These are phyloP conservation scores for Mormyrus proboscirostris DNA, from an alignment of 2,797 vertebrate genomes.

Conservation along the genomic window DNA sequence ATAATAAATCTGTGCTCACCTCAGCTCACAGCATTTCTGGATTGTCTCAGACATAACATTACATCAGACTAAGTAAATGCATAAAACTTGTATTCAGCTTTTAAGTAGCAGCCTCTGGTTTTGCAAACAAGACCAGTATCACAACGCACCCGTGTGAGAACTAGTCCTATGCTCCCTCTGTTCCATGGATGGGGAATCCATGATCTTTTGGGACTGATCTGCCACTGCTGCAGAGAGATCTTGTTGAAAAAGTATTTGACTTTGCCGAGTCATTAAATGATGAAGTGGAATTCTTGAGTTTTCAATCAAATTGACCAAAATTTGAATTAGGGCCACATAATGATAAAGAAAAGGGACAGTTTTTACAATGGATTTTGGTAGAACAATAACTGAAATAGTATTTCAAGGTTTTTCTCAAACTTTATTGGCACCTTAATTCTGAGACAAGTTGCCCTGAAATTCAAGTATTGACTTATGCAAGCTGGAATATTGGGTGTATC, in stretches of 20 bases:
- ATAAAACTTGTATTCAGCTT: neutral
- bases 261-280: neutral
- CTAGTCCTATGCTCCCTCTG: neutral
- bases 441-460: no score
- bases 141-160: neutral
- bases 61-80: neutral
- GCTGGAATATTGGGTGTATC: no score
- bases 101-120: neutral
- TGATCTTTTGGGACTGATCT: neutral
- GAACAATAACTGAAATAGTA: neutral
- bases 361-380: neutral
- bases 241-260: neutral
- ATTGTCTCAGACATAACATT: neutral
- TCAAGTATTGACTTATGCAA: no score
- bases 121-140: neutral
- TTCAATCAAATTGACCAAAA: neutral
- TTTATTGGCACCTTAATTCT: no score
- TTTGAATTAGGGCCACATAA: neutral
- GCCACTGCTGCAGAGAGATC: neutral
- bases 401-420: neutral
- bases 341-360: neutral
- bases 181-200: neutral
- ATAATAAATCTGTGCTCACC: neutral
- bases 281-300: neutral
- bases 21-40: neutral